Conservation (phyloP, 1,140 invertebrate genomes). For the Brachionus rubens region DNA sequence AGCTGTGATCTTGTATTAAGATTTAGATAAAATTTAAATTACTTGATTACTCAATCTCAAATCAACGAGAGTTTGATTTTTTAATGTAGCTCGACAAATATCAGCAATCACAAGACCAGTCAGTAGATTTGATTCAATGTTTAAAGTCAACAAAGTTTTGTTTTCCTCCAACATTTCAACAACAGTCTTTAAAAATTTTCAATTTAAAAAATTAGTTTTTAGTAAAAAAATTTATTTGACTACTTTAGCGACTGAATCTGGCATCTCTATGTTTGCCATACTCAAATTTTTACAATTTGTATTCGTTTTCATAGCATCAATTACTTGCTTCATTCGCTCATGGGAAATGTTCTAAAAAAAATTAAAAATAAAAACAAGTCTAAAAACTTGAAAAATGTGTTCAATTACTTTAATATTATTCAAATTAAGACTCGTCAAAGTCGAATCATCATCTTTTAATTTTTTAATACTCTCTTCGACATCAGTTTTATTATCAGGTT, state of each 20-base stretch:
- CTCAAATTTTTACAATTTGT: slow-evolving; percentile 84
- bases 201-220: not conserved
- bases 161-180: slow-evolving; percentile 77
- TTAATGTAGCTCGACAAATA: slow-evolving; percentile 77
- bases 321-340: slow-evolving; percentile 84
- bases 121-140: slow-evolving; percentile 94
- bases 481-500: slow-evolving; percentile 89
- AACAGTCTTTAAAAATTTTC: not conserved
- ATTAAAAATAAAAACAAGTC: not conserved
- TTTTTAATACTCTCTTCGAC: slow-evolving; percentile 82
- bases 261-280: slow-evolving; percentile 86
- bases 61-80: slow-evolving; percentile 81
- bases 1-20: not conserved
- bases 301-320: slow-evolving; percentile 81
- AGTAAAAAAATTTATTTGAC: slow-evolving; percentile 31
- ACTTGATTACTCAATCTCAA: slow-evolving; percentile 93
- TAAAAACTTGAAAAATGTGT: not conserved
- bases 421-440: slow-evolving; percentile 83
- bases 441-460: slow-evolving; percentile 79
- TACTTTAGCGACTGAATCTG: slow-evolving; percentile 75
- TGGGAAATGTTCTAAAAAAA: slow-evolving; percentile 85
- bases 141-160: slow-evolving; percentile 79
- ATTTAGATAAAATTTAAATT: slow-evolving; percentile 45
- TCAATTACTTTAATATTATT: slow-evolving; percentile 83
- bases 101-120: slow-evolving; percentile 73